phyloP scores from a whole-genome alignment of 2,888 invertebrate species.

The Thecophora atra region DNA sequence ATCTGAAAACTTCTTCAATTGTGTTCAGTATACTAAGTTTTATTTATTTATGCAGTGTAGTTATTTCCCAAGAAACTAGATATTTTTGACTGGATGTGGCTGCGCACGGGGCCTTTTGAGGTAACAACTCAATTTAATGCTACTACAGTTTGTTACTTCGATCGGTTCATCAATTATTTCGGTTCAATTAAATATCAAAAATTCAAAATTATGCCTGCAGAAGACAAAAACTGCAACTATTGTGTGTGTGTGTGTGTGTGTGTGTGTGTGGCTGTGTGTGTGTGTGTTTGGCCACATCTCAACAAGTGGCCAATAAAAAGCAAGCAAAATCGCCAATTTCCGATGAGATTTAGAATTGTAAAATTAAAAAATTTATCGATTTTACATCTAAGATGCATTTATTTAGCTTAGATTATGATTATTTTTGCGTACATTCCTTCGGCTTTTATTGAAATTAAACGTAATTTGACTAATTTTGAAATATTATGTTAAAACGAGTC shows the following conservation, averaged over 20 bases:
- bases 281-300: too few species aligned
- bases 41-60: conserved; percentile 5
- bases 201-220: too few species aligned
- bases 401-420: conserved; percentile 2
- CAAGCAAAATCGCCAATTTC: too few species aligned
- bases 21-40: conserved; percentile 33
- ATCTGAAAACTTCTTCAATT: conserved; percentile 30
- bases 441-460: not conserved
- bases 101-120: not conserved
- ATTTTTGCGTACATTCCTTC: conserved; percentile 21
- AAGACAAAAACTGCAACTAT: too few species aligned
- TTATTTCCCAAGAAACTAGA: conserved; percentile 1
- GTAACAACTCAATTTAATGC: not conserved
- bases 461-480: not conserved
- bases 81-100: not conserved
- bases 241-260: too few species aligned
- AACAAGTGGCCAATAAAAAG: too few species aligned
- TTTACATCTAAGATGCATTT: not conserved
- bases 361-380: not conserved
- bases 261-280: too few species aligned
- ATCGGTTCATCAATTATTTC: not conserved
- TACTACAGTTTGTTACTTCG: conserved; percentile 19
- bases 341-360: not conserved
- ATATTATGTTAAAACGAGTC: not conserved
- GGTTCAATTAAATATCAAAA: not conserved